Evolutionary conservation across 2,113 vertebrate genomes (phyloP), one percentile per base, ranked within the genome.

Genomic region (Spermophilus dauricus): DNA sequence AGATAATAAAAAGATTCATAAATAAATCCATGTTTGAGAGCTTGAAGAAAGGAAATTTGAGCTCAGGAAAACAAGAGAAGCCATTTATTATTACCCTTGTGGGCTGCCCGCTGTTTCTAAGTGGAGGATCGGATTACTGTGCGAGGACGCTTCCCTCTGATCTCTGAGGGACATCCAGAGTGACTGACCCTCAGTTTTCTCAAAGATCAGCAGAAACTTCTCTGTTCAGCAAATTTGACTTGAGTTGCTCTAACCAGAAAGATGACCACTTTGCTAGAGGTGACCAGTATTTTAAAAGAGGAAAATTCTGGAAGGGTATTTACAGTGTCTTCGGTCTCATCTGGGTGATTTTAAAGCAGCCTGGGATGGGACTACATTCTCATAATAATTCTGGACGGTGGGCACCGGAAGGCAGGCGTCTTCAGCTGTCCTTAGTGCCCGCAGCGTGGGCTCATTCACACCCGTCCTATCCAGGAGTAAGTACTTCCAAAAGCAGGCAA

Each of bases 91-190:
- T 32, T 32, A n/a, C 4, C 4, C 2, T 1, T 22, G n/a, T 10
- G 22, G 14, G 37, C 12, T 34, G 11, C 2, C 14, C 42, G 24
- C 17, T 17, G 6, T 26, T 37, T 69, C 45, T 5, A 4, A 67
- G 0, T 0, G 70, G 39, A 86, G 4, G 1, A 12, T 53, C 30
- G 67, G 69, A 6, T 10, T 0, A 1, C 2, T 4, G 5, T 30
- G 1, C 8, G 8, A 48, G 22, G 10, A 12, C 4, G 26, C 1
- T 4, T 34, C 3, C 20, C 2, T 45, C 11, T 28, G 65, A 34
- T 16, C 56, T 32, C 28, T n/a, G 39, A 1, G 12, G 8, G 67
- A 6, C 7, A 3, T 34, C 24, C 2, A 22, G 13, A 67, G 42
- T n/a, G 10, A 34, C 6, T 11, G 9, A 42, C 28, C 30, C 24